Evolutionary conservation across 1,140 invertebrate genomes (phyloP).

Genomic region (Stenopsyche tienmushanensis): DNA sequence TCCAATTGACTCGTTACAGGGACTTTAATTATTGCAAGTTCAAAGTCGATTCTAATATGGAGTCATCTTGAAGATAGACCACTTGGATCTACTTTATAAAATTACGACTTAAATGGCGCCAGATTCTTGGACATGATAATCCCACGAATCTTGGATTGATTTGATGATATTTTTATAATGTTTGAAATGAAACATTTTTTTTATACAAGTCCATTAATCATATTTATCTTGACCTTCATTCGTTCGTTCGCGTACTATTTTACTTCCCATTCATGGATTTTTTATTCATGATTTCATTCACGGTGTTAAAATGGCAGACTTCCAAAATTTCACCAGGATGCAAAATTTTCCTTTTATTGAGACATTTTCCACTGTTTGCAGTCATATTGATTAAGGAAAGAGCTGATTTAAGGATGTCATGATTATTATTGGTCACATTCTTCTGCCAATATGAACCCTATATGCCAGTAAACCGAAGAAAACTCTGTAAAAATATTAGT

Average conservation of each 20-base stretch:
- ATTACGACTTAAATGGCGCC: too few relatives aligned
- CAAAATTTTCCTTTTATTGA: too few relatives aligned
- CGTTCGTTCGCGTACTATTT: neutral
- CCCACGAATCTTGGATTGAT: too few relatives aligned
- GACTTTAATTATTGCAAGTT: neutral
- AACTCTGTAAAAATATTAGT: neutral
- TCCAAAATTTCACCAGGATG: neutral
- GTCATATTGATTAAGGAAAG: too few relatives aligned
- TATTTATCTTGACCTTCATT: neutral
- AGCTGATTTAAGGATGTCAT: too few relatives aligned
- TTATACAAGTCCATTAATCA: neutral
- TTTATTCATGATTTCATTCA: neutral
- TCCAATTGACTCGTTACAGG: neutral
- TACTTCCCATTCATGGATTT: neutral
- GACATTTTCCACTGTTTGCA: too few relatives aligned
- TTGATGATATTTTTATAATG: too few relatives aligned
- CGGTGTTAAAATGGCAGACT: neutral
- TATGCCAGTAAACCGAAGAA: neutral
- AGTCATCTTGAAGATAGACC: too few relatives aligned
- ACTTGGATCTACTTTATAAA: too few relatives aligned
- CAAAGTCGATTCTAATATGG: neutral
- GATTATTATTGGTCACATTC: too few relatives aligned
- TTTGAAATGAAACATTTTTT: neutral
- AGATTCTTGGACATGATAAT: too few relatives aligned
- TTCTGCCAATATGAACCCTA: too few relatives aligned